phyloP scores from a whole-genome alignment of 2,113 vertebrate species.

The Bungarus multicinctus region DNA sequence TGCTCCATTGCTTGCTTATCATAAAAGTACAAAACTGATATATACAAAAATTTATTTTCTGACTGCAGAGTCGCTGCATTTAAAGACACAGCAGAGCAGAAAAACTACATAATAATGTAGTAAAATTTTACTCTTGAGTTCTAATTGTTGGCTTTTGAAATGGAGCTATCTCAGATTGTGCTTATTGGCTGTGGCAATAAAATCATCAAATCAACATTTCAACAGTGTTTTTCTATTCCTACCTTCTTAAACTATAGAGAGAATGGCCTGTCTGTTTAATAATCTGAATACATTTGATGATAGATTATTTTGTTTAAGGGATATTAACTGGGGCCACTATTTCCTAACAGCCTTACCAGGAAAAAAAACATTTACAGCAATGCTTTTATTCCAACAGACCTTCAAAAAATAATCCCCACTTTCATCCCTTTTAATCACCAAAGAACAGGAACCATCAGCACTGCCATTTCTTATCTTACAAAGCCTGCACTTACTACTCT shows the following conservation, averaged over 20 bases:
- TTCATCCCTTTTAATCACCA: slow-evolving; percentile 59
- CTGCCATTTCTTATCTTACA: slow-evolving; percentile 59
- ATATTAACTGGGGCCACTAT: slow-evolving; percentile 69
- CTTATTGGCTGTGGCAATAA: slow-evolving; percentile 59
- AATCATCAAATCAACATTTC: slow-evolving; percentile 69
- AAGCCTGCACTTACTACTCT: slow-evolving; percentile 57
- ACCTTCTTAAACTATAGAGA: slow-evolving; percentile 57
- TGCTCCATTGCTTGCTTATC: neutral
- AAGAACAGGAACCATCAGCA: slow-evolving; percentile 59
- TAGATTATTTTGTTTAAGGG: slow-evolving; percentile 78
- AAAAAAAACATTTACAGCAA: slow-evolving; percentile 68
- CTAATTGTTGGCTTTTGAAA: slow-evolving; percentile 64
- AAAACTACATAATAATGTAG: neutral
- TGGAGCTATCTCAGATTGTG: slow-evolving; percentile 69
- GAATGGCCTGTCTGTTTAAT: slow-evolving; percentile 72
- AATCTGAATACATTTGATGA: slow-evolving; percentile 66
- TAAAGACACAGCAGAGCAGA: neutral
- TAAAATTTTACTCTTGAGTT: slow-evolving; percentile 49
- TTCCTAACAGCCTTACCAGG: slow-evolving; percentile 79
- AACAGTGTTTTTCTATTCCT: slow-evolving; percentile 65
- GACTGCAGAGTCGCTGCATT: neutral
- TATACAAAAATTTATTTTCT: neutral
- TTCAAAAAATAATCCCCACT: slow-evolving; percentile 28
- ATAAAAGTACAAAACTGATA: neutral
- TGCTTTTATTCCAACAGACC: slow-evolving; percentile 60